Percentiles rank a stretch among this genome's conserved stretches.
Evolutionary conservation across 1,140 invertebrate genomes (phyloP).

Genomic region (Agrilus planipennis): DNA sequence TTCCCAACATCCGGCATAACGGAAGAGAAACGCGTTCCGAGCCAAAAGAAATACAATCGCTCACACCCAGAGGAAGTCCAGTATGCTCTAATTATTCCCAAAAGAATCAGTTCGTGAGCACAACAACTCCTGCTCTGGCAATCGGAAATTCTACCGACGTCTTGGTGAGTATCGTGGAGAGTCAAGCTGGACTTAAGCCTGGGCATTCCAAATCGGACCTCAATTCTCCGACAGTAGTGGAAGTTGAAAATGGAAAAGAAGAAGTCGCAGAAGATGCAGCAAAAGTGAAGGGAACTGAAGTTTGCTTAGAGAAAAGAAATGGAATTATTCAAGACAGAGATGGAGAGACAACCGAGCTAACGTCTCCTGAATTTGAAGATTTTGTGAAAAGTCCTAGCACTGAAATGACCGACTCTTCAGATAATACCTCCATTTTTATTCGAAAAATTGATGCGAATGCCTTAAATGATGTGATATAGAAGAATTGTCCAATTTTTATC

Average conservation of each 20-base stretch:
- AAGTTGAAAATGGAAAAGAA: conserved; percentile 11
- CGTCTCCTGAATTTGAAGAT: conserved; percentile 17
- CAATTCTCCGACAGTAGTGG: background rate
- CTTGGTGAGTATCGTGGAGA: conserved; percentile 26
- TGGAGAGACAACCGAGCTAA: conserved; percentile 1
- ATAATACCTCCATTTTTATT: no score
- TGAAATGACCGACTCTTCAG: conserved; percentile 20
- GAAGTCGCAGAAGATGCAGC: background rate
- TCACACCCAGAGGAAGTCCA: conserved; percentile 11
- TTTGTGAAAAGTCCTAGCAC: conserved; percentile 22
- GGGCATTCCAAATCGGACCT: conserved; percentile 16
- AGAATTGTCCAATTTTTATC: no score
- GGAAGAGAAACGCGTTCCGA: conserved; percentile 20
- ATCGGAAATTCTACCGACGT: conserved; percentile 28
- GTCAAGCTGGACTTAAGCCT: conserved; percentile 21
- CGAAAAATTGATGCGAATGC: no score
- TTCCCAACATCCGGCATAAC: conserved; percentile 21
- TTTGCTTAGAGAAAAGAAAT: conserved; percentile 9
- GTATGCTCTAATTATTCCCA: conserved; percentile 12
- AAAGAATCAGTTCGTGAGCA: conserved; percentile 18
- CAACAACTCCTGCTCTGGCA: conserved; percentile 22
- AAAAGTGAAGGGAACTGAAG: background rate
- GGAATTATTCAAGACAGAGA: conserved; percentile 5
- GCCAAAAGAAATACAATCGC: conserved; percentile 18
- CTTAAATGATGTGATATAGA: no score